A percentile compares a stretch with the other conserved stretches of the same genome.
These are phyloP conservation scores for Microctonus aethiopoides DNA, from an alignment of 2,888 invertebrate genomes.

Conservation along the genomic window DNA sequence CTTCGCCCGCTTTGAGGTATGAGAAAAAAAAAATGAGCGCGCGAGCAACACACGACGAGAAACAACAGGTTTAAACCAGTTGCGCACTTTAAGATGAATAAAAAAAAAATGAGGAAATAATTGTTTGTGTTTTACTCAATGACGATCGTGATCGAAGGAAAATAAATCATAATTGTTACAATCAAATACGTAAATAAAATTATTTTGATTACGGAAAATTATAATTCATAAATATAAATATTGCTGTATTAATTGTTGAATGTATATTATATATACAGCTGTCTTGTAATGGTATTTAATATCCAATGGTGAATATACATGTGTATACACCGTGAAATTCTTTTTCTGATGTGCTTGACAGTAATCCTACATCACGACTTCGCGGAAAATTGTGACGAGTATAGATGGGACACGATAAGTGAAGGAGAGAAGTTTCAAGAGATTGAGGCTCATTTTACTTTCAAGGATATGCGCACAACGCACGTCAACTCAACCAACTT, in stretches of 20 bases:
- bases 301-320: too few species aligned
- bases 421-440: constrained; percentile 14
- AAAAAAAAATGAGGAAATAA: too few species aligned
- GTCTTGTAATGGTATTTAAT: too few species aligned
- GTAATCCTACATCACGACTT: constrained; percentile 7
- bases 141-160: too few species aligned
- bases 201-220: too few species aligned
- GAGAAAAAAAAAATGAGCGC: neutral
- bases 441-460: constrained; percentile 34
- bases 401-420: constrained; percentile 28
- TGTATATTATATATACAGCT: too few species aligned
- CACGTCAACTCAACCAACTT: constrained; percentile 7
- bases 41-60: neutral
- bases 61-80: neutral
- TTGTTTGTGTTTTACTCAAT: too few species aligned
- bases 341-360: neutral
- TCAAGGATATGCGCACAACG: constrained; percentile 38
- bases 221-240: too few species aligned
- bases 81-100: too few species aligned
- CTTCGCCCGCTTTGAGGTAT: neutral
- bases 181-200: too few species aligned
- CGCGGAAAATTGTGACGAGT: constrained; percentile 34
- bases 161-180: too few species aligned
- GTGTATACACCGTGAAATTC: neutral
- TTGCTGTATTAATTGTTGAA: too few species aligned